phyloP scores from a whole-genome alignment of 23 tunicate genomes.

The Botrylloides violaceus region DNA sequence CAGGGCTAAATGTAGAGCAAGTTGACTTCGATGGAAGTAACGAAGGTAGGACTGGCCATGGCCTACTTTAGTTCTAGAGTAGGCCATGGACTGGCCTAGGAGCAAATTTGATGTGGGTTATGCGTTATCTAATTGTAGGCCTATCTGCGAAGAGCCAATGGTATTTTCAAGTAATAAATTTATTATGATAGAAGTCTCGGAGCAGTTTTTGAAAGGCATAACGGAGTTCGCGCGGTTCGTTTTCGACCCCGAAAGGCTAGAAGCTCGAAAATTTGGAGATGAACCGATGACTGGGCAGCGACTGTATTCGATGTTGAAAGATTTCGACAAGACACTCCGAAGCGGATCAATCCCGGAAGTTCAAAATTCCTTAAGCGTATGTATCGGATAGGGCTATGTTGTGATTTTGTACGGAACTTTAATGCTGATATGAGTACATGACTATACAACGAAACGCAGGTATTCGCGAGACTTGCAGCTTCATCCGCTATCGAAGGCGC shows the following conservation, averaged over 20 bases:
- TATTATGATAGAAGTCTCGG: not conserved
- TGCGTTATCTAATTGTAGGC: not conserved
- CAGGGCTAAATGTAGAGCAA: not conserved
- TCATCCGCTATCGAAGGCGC: too few relatives aligned
- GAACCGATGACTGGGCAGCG: not conserved
- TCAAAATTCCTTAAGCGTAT: too few relatives aligned
- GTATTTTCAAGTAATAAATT: not conserved
- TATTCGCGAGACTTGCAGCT: too few relatives aligned
- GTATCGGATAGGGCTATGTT: too few relatives aligned
- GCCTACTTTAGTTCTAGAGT: too few relatives aligned
- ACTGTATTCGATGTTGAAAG: not conserved
- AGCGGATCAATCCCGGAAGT: too few relatives aligned
- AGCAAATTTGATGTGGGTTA: too few relatives aligned
- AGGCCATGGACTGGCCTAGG: too few relatives aligned
- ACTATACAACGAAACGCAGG: too few relatives aligned
- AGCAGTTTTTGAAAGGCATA: not conserved
- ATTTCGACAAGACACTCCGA: not conserved
- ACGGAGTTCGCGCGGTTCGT: not conserved
- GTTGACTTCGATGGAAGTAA: not conserved
- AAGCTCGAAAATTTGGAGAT: not conserved
- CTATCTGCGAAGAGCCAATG: not conserved
- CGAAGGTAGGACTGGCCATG: too few relatives aligned
- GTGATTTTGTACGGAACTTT: too few relatives aligned
- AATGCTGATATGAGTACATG: too few relatives aligned
- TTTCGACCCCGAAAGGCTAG: not conserved